Percentiles rank a stretch among this genome's conserved stretches.
These are phyloP conservation scores for Epinephelus coioides DNA, from an alignment of 2,797 vertebrate species.

Conservation along the genomic window DNA sequence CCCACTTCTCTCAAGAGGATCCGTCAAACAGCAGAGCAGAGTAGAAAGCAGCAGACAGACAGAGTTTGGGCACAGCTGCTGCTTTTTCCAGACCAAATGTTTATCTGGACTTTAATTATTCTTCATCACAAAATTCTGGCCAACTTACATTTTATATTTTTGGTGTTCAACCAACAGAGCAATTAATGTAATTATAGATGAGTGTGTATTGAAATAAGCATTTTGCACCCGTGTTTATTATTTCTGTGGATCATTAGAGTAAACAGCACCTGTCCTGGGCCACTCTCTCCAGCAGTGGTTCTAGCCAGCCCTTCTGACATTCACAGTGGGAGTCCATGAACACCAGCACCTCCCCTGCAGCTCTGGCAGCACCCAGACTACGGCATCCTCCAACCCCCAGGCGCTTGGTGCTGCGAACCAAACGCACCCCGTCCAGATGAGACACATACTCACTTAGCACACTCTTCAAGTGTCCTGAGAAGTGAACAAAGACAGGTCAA, in stretches of 20 bases:
- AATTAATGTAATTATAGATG: background rate
- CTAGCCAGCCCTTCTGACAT: conserved; percentile 91
- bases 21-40: conserved; percentile 50
- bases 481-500: background rate
- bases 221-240: background rate
- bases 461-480: conserved; percentile 87
- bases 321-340: conserved; percentile 94
- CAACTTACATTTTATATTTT: background rate
- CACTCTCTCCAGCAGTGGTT: conserved; percentile 91
- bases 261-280: conserved; percentile 86
- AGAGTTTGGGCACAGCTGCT: background rate
- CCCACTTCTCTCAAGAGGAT: conserved; percentile 43
- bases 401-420: conserved; percentile 90
- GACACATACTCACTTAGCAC: conserved; percentile 89
- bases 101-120: background rate
- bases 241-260: background rate
- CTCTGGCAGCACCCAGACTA: conserved; percentile 89
- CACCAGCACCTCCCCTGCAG: conserved; percentile 88
- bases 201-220: background rate
- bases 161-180: background rate
- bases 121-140: background rate
- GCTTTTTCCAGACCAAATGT: conserved; percentile 2
- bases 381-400: conserved; percentile 88
- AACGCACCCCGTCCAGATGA: conserved; percentile 86
- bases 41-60: background rate